Evolutionary conservation across 2,888 invertebrate species (phyloP).

Genomic region (Listrodromus nycthemerus): DNA sequence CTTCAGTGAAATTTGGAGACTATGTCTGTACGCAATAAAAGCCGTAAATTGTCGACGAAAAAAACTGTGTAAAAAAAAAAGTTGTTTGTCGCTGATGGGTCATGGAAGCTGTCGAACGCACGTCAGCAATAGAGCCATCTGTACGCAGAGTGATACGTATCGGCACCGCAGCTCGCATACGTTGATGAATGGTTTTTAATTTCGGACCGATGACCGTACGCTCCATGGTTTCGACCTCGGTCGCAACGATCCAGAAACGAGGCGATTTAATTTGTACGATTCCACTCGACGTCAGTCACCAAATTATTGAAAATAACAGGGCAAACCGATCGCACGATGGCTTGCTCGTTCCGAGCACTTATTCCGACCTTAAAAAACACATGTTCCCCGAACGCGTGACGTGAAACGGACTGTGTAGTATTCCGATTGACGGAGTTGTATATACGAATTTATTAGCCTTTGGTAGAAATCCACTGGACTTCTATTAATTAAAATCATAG

Average conservation of each 20-base stretch:
- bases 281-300: slow-evolving; percentile 47
- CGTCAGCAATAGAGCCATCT: not conserved
- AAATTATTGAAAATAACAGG: slow-evolving; percentile 38
- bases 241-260: slow-evolving; percentile 10
- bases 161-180: not conserved
- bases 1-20: slow-evolving; percentile 6
- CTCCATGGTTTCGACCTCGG: slow-evolving; percentile 20
- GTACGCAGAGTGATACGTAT: slow-evolving; percentile 17
- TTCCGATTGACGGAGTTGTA: not conserved
- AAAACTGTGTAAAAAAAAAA: slow-evolving; percentile 29
- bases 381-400: too few relatives aligned
- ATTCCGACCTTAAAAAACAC: slow-evolving; percentile 5
- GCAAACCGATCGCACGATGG: not conserved
- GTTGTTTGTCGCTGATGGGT: slow-evolving; percentile 38
- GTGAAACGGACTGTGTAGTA: not conserved
- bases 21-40: not conserved
- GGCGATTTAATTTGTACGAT: slow-evolving; percentile 35
- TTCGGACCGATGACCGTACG: slow-evolving; percentile 38
- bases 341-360: not conserved
- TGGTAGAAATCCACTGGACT: not conserved
- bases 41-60: not conserved
- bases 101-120: slow-evolving; percentile 28
- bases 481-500: not conserved
- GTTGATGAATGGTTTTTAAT: slow-evolving; percentile 62
- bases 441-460: not conserved